Conservation (phyloP, 2,113 vertebrate genomes). For the Holacanthus passer region DNA sequence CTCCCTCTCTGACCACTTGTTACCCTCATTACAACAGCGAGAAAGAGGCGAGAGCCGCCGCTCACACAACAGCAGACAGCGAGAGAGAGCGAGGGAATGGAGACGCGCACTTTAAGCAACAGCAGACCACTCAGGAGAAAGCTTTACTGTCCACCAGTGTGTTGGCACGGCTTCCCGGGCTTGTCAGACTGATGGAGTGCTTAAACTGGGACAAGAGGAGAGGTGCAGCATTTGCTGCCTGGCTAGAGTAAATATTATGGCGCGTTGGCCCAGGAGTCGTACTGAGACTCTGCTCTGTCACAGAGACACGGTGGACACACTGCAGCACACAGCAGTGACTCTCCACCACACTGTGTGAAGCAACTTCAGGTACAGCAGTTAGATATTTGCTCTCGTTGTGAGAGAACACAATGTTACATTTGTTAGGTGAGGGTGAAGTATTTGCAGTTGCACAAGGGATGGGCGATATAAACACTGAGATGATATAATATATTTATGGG, state of each 20-base stretch:
- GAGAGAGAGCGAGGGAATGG: constrained; percentile 1
- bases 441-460: background rate
- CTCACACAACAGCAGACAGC: constrained; percentile 1
- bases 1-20: constrained; percentile 32
- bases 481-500: background rate
- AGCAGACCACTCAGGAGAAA: constrained; percentile 26
- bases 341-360: background rate
- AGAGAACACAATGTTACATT: background rate
- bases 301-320: constrained; percentile 22
- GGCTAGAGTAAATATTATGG: constrained; percentile 83
- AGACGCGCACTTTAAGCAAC: constrained; percentile 23
- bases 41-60: constrained; percentile 17
- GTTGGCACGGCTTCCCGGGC: constrained; percentile 64
- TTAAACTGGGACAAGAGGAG: constrained; percentile 67
- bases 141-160: constrained; percentile 47
- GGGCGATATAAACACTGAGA: background rate
- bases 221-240: constrained; percentile 69
- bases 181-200: constrained; percentile 80
- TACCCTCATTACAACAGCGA: constrained; percentile 41
- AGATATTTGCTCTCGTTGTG: background rate
- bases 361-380: background rate
- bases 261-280: constrained; percentile 54
- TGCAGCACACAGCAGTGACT: constrained; percentile 20
- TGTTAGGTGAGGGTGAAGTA: background rate
- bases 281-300: constrained; percentile 54